Evolutionary conservation across 2,888 invertebrate species (phyloP).

Genomic region (Rotaria macrura): DNA sequence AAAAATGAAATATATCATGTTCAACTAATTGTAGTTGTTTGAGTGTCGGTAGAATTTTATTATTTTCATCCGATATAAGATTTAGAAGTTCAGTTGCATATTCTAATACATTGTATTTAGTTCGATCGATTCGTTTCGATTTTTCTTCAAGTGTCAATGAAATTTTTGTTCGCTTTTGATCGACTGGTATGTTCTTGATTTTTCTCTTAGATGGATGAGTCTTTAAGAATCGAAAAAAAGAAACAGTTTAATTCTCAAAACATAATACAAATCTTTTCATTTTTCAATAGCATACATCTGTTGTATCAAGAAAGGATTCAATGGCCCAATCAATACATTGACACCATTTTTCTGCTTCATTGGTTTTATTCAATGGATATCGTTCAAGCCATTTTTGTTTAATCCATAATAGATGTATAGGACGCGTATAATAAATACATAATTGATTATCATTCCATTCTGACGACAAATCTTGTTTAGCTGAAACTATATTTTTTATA

Average conservation of each 20-base stretch:
- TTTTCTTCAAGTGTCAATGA: background rate
- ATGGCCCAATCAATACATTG: background rate
- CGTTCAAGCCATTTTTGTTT: background rate
- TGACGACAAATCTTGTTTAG: background rate
- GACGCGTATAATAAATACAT: background rate
- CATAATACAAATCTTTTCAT: background rate
- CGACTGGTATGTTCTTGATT: background rate
- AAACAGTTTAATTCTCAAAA: background rate
- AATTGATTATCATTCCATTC: background rate
- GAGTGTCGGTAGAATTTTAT: background rate
- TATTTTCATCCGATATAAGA: background rate
- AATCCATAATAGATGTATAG: background rate
- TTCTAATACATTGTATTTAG: background rate
- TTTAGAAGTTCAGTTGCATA: background rate
- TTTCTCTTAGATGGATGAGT: background rate
- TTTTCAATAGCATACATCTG: background rate
- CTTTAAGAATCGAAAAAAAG: background rate
- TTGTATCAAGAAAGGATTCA: background rate
- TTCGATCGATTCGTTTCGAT: background rate
- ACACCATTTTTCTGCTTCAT: background rate
- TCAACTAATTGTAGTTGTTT: background rate
- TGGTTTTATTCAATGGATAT: background rate
- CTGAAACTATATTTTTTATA: background rate
- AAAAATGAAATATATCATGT: background rate
- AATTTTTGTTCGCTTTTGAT: background rate